Conservation (phyloP, 23 tunicate species). For the Ciona savignyi region DNA sequence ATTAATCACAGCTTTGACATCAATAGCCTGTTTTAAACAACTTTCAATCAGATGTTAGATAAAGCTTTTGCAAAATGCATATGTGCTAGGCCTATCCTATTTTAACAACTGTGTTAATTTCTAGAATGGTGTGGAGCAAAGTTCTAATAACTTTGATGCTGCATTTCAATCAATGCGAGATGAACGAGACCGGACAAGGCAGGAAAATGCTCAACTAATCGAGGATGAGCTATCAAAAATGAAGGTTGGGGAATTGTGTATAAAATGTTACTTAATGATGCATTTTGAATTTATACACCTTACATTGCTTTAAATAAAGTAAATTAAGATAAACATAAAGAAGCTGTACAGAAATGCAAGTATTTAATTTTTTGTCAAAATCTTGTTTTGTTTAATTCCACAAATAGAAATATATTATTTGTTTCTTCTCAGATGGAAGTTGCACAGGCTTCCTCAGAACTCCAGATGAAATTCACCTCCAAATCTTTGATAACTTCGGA, state of each 20-base stretch:
- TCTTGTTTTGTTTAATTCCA: not conserved
- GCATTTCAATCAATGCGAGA: conserved; percentile 47
- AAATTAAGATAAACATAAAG: not conserved
- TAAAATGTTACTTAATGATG: too few relatives aligned
- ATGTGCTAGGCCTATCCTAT: not conserved
- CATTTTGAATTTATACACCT: not conserved
- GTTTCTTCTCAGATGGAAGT: conserved; percentile 38
- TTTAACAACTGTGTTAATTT: not conserved
- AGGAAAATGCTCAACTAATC: conserved; percentile 66
- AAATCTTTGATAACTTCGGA: conserved; percentile 30
- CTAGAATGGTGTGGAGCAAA: conserved; percentile 52
- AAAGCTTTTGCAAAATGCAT: not conserved
- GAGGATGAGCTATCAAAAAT: conserved; percentile 74
- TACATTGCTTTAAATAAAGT: not conserved
- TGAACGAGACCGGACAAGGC: conserved; percentile 47
- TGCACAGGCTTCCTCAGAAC: conserved; percentile 60
- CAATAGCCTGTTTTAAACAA: too few relatives aligned
- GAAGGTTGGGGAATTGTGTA: conserved; percentile 40
- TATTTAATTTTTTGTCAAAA: not conserved
- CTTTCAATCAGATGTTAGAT: too few relatives aligned
- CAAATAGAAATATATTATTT: not conserved
- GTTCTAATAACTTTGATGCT: conserved; percentile 71
- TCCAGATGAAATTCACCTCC: conserved; percentile 55
- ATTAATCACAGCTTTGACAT: too few relatives aligned
- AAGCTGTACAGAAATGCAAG: not conserved